Evolutionary conservation across 1,140 invertebrate species (phyloP).

Genomic region (Drosophila lowei): DNA sequence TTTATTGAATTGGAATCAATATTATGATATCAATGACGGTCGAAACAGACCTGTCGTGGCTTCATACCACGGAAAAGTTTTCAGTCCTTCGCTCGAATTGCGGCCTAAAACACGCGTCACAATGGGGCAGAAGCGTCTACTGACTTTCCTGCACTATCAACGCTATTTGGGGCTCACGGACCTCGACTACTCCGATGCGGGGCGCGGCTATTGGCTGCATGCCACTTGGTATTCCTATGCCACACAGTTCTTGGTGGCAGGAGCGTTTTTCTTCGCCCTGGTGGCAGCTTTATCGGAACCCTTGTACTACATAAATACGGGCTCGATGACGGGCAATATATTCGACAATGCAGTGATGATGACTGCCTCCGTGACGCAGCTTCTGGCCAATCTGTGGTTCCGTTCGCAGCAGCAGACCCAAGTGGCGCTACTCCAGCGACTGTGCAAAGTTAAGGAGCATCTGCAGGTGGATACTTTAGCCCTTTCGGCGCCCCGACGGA

Average conservation of each 20-base stretch:
- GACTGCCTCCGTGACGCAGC: conserved; percentile 24
- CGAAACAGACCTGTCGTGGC: no score
- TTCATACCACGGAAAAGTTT: neutral
- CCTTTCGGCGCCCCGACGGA: neutral
- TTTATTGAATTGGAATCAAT: neutral
- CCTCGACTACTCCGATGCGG: conserved; percentile 13
- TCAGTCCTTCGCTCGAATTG: conserved; percentile 3
- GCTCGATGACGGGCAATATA: conserved; percentile 18
- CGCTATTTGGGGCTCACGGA: conserved; percentile 49
- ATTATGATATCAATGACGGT: neutral
- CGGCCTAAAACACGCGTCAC: conserved; percentile 3
- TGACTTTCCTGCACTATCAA: conserved; percentile 48
- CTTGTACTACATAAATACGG: conserved; percentile 36
- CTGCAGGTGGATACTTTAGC: conserved; percentile 6
- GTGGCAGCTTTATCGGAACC: conserved; percentile 13
- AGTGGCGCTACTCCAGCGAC: conserved; percentile 20
- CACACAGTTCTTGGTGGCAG: conserved; percentile 5
- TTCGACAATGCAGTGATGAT: conserved; percentile 52
- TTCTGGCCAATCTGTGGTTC: conserved; percentile 52
- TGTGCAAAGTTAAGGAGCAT: conserved; percentile 3
- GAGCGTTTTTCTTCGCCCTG: conserved; percentile 3
- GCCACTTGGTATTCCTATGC: conserved; percentile 19
- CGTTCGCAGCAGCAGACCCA: conserved; percentile 31
- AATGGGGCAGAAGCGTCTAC: conserved; percentile 15
- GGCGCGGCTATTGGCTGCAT: conserved; percentile 14